These are phyloP conservation scores for Chrysotoxum bicinctum DNA, from an alignment of 2,888 invertebrate genomes.

Conservation along the genomic window DNA sequence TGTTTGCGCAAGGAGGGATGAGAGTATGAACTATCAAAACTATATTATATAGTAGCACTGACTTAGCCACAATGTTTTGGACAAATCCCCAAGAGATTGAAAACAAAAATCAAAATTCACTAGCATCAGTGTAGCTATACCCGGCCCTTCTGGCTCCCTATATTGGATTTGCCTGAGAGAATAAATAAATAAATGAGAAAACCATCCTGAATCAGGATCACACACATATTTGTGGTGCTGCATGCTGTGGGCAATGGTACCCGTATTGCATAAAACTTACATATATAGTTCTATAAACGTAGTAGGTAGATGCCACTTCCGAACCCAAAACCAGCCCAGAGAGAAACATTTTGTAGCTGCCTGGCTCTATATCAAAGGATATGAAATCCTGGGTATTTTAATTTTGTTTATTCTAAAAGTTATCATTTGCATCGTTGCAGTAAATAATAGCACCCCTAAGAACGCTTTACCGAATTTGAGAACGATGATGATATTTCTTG, in stretches of 20 bases:
- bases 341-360: conserved; percentile 1
- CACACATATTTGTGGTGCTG: conserved; percentile 24
- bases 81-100: conserved; percentile 62
- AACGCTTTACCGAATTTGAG: conserved; percentile 27
- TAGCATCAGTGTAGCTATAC: background rate
- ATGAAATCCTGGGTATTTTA: conserved; percentile 64
- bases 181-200: conserved; percentile 66
- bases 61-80: conserved; percentile 52
- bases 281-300: background rate
- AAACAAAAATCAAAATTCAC: conserved; percentile 68
- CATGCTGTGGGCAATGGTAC: conserved; percentile 11
- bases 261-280: background rate
- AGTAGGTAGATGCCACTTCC: background rate
- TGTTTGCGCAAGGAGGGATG: conserved; percentile 8
- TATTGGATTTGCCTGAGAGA: conserved; percentile 36
- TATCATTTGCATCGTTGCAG: conserved; percentile 67
- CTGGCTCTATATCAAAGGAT: conserved; percentile 8
- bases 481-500: conserved; percentile 22
- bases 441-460: conserved; percentile 67
- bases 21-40: conserved; percentile 39
- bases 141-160: background rate
- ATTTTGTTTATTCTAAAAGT: conserved; percentile 70
- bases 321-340: conserved; percentile 11
- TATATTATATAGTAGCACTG: conserved; percentile 36
- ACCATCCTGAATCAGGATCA: conserved; percentile 37